Conservation (phyloP, 2,797 vertebrate species). For the Anabas testudineus region DNA sequence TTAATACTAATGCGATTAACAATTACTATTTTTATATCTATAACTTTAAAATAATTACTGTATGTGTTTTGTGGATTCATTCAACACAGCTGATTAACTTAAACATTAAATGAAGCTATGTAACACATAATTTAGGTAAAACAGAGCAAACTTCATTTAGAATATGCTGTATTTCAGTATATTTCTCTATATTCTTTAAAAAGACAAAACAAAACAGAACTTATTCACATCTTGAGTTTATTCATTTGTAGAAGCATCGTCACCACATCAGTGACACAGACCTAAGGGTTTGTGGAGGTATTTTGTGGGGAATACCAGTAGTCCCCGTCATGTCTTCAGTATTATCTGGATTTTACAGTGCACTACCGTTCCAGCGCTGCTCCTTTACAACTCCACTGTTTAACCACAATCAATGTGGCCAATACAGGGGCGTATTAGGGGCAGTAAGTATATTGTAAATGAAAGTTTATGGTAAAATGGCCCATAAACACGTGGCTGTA, state of each 20-base stretch:
- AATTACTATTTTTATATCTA: too few species aligned
- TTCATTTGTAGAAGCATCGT: background rate
- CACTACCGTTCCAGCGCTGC: conserved; percentile 66
- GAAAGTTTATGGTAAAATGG: conserved; percentile 86
- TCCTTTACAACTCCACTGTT: conserved; percentile 83
- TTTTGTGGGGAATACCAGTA: conserved; percentile 68
- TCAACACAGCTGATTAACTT: too few species aligned
- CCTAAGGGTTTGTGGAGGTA: background rate
- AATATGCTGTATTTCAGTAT: too few species aligned
- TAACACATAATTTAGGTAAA: too few species aligned
- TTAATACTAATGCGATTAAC: too few species aligned
- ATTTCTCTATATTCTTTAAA: too few species aligned
- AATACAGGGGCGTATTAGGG: conserved; percentile 81
- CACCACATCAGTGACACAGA: background rate
- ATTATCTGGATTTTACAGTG: conserved; percentile 77
- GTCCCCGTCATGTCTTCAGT: conserved; percentile 54
- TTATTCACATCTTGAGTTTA: too few species aligned
- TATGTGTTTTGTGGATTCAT: too few species aligned
- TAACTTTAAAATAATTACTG: too few species aligned
- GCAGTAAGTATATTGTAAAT: conserved; percentile 84
- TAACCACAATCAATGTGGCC: conserved; percentile 83
- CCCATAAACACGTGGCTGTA: conserved; percentile 81
- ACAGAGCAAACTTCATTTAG: too few species aligned
- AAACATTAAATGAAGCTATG: too few species aligned
- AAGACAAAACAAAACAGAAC: too few species aligned